Conservation (phyloP, 2,797 vertebrate genomes). For the Mormyrops attenuatus region DNA sequence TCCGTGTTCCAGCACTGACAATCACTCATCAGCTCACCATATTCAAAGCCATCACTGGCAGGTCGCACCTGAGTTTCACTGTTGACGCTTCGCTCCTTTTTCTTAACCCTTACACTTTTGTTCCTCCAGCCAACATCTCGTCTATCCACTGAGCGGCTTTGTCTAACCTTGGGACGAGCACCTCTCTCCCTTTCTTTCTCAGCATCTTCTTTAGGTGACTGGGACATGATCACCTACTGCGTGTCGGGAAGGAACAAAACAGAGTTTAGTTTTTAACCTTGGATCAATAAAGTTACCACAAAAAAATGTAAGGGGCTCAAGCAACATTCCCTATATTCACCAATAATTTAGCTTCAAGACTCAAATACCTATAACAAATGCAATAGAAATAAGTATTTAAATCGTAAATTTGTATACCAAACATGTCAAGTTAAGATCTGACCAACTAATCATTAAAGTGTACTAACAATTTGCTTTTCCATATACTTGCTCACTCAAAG, state of each 20-base stretch:
- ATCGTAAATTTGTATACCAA: neutral
- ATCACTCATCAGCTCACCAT: constrained; percentile 61
- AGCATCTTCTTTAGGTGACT: constrained; percentile 59
- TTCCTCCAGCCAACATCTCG: constrained; percentile 50
- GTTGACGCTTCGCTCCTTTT: constrained; percentile 52
- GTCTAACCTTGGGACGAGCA: constrained; percentile 72
- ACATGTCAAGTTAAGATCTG: neutral
- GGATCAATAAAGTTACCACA: neutral
- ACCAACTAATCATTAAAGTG: neutral
- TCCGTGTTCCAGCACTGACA: constrained; percentile 49
- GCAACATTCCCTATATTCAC: neutral
- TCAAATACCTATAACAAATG: neutral
- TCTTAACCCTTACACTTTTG: constrained; percentile 61
- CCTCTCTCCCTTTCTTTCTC: constrained; percentile 66
- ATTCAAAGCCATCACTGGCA: constrained; percentile 69
- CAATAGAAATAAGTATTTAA: neutral
- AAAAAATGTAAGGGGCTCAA: neutral
- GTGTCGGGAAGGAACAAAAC: neutral
- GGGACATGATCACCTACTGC: constrained; percentile 49
- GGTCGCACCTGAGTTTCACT: constrained; percentile 53
- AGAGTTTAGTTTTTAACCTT: neutral
- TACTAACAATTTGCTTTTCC: neutral
- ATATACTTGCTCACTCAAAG: neutral
- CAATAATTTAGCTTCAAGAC: neutral
- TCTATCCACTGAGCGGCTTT: constrained; percentile 69